A percentile compares a stretch with the other conserved stretches of the same genome.
Evolutionary conservation across 2,797 vertebrate genomes (phyloP).

Genomic region (Percopsis omiscomaycus): DNA sequence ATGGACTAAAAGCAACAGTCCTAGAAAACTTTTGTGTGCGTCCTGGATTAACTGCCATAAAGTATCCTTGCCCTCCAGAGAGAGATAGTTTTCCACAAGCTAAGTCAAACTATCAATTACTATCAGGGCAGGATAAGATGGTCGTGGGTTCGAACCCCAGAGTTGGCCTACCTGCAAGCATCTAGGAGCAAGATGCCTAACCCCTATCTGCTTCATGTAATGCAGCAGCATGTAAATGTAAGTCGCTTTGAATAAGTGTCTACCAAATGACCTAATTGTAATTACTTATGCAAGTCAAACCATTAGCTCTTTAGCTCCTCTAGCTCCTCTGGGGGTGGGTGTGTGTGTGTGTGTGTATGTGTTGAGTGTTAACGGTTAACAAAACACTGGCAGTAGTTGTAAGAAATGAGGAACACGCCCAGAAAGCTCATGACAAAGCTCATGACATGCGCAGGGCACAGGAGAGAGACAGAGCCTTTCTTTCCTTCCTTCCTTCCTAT

Average conservation of each 20-base stretch:
- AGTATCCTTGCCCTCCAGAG: constrained; percentile 10
- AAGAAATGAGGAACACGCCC: constrained; percentile 28
- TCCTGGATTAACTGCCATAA: not conserved
- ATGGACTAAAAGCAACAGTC: too few species aligned
- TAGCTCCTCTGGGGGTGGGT: constrained; percentile 11
- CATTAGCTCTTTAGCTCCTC: constrained; percentile 19
- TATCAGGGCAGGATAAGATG: not conserved
- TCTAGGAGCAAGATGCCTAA: too few species aligned
- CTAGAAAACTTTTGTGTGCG: not conserved
- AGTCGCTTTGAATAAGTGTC: too few species aligned
- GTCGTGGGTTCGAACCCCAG: too few species aligned
- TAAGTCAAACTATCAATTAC: constrained; percentile 12
- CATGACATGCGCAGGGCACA: not conserved
- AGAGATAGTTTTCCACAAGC: not conserved
- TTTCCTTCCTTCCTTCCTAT: not conserved
- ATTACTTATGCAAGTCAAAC: not conserved
- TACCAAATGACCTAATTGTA: not conserved
- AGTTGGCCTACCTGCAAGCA: too few species aligned
- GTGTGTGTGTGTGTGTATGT: constrained; percentile 3
- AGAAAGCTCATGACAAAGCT: not conserved
- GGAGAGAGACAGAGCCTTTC: not conserved
- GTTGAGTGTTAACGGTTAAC: constrained; percentile 7
- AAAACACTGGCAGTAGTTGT: constrained; percentile 19
- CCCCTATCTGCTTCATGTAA: too few species aligned
- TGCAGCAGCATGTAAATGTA: too few species aligned